phyloP scores from a whole-genome alignment of 2,113 vertebrate genomes.

The Rattus norvegicus region GRCr8 NC_086020.1:181114001-181114500 shows the following conservation, averaged over 20 bases:
- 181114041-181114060: not conserved
- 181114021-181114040: conserved; percentile 37
- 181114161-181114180: not conserved
- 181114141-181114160: not conserved
- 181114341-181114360: not conserved
- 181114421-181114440: not conserved
- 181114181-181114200: not conserved
- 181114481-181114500: not conserved
- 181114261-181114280: not conserved
- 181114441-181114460: not conserved
- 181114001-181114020: not conserved
- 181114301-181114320: not conserved
- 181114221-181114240: not conserved
- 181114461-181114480: too few species aligned
- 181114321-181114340: not conserved
- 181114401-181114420: not conserved
- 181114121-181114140: not conserved
- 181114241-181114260: not conserved
- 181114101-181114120: not conserved
- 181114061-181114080: not conserved
- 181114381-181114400: not conserved
- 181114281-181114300: not conserved
- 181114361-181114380: not conserved
- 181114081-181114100: too few species aligned
- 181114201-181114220: not conserved